phyloP scores from a whole-genome alignment of 2,888 invertebrate species.

The Eupithecia pulchellata region DNA sequence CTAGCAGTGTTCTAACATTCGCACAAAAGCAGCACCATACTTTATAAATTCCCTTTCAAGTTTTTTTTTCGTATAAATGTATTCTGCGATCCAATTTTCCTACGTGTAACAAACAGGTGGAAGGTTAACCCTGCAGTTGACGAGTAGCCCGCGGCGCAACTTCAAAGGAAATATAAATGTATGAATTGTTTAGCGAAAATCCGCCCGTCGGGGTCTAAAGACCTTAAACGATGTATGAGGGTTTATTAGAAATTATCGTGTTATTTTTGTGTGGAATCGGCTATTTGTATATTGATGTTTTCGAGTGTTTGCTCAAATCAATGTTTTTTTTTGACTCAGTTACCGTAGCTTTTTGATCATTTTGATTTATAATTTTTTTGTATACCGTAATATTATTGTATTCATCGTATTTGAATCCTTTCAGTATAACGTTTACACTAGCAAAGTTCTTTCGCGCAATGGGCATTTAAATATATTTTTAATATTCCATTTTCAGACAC shows the following conservation, averaged over 20 bases:
- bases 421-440: not conserved
- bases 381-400: no score
- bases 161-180: constrained; percentile 83
- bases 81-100: constrained; percentile 60
- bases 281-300: constrained; percentile 1
- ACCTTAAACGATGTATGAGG: constrained; percentile 56
- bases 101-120: constrained; percentile 72
- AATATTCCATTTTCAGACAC: not conserved
- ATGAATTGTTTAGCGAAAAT: constrained; percentile 82
- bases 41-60: constrained; percentile 11
- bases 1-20: not conserved
- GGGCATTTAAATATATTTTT: not conserved
- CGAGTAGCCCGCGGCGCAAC: constrained; percentile 76
- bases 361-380: no score
- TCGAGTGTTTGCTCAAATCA: not conserved
- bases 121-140: constrained; percentile 77
- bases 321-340: not conserved
- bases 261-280: constrained; percentile 18
- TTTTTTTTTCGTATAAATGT: constrained; percentile 9
- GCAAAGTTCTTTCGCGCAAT: not conserved
- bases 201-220: constrained; percentile 66
- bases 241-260: constrained; percentile 50
- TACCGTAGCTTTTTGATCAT: not conserved
- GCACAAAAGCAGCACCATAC: not conserved
- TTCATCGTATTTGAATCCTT: no score